phyloP scores from a whole-genome alignment of 2,888 invertebrate species.

The Branchellion lobata region DNA sequence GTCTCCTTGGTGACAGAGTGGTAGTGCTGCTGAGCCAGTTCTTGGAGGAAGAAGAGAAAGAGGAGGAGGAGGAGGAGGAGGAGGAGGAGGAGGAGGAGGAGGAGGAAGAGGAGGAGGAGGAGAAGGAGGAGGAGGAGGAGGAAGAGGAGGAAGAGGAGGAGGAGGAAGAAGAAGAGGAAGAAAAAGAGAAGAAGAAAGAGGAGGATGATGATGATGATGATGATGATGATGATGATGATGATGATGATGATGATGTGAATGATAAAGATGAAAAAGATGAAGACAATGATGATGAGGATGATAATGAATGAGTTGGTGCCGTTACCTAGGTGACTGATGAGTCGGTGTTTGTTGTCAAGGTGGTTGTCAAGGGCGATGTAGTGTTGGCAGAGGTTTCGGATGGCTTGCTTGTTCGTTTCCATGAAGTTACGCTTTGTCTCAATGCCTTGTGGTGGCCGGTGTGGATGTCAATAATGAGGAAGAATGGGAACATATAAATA shows the following conservation, averaged over 20 bases:
- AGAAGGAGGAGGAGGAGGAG: neutral
- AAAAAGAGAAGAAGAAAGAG: too few species aligned
- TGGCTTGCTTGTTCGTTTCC: neutral
- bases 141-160: neutral
- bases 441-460: neutral
- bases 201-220: too few species aligned
- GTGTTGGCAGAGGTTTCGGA: neutral
- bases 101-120: too few species aligned
- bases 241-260: neutral
- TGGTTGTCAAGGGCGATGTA: neutral
- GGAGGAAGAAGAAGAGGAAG: neutral
- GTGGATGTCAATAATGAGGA: too few species aligned
- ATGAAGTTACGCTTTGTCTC: neutral
- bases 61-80: neutral
- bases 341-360: neutral
- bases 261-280: too few species aligned
- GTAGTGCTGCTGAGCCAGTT: neutral
- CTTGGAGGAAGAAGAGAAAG: conserved; percentile 47
- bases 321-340: neutral
- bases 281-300: too few species aligned
- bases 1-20: neutral
- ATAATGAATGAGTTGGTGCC: neutral
- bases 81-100: conserved; percentile 38
- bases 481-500: too few species aligned
- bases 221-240: neutral